Percentiles rank a stretch among this genome's conserved stretches.
Evolutionary conservation across 1,140 invertebrate genomes (phyloP).

Genomic region (Scaptomyza pallida): DNA sequence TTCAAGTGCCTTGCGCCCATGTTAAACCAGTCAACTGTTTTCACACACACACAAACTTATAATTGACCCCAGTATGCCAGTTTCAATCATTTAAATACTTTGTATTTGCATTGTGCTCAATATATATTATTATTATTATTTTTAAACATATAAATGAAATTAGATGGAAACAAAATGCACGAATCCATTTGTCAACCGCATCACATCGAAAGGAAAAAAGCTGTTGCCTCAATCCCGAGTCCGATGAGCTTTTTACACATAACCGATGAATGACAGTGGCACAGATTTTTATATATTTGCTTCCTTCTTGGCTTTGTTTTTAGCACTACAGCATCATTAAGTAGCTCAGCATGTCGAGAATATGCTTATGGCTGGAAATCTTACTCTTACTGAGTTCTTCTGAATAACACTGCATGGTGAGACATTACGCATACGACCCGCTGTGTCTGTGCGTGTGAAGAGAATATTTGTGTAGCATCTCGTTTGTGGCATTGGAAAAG

Average conservation of each 20-base stretch:
- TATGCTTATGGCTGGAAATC: conserved; percentile 51
- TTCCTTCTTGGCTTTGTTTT: conserved; percentile 26
- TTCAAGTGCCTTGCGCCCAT: conserved; percentile 4
- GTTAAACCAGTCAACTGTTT: conserved; percentile 8
- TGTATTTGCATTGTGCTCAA: conserved; percentile 18
- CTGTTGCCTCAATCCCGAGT: conserved; percentile 4
- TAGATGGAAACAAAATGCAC: not conserved
- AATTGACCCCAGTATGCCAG: conserved; percentile 8
- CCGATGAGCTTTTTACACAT: conserved; percentile 40
- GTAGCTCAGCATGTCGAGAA: conserved; percentile 61
- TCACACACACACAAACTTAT: conserved; percentile 14
- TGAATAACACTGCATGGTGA: not conserved
- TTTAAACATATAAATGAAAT: not conserved
- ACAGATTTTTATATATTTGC: conserved; percentile 44
- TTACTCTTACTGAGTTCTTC: not conserved
- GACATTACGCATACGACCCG: conserved; percentile 23
- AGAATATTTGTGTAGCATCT: conserved; percentile 22
- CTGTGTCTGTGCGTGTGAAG: conserved; percentile 4
- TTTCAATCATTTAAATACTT: conserved; percentile 7
- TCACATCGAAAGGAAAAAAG: not conserved
- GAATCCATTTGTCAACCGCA: conserved; percentile 39
- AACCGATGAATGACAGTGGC: conserved; percentile 59
- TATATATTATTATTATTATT: not conserved
- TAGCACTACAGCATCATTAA: conserved; percentile 70
- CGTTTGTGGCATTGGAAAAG: conserved; percentile 22